Evolutionary conservation across 92 coral and sea anemone species (phyloP), one percentile per base, ranked within the genome.

Genomic region (Epizoanthus illoricatus): DNA sequence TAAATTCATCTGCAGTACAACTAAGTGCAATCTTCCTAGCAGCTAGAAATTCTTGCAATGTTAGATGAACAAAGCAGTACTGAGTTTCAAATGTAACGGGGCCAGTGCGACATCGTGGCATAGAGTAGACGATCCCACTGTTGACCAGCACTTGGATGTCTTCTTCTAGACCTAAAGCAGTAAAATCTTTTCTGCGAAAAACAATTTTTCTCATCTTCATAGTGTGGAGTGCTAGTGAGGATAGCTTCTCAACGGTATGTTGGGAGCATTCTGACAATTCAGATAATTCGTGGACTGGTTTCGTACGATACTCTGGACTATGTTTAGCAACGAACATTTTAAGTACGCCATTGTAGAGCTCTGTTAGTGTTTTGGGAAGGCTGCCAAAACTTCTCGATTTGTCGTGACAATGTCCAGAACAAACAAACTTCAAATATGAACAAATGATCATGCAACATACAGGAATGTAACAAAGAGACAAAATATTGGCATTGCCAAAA

Each of bases 11-110:
- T 19, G 42, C 65, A 17, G 73, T 19, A 45, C 63, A 79, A 15
- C 73, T 52, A 8, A 80, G 75, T 19, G 83, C 85, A 63, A 88
- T 81, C 80, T 64, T 86, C 47, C 49, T 63, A 20, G 92, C 92
- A 9, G 89, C 92, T 19, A 89, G 75, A 42, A 62, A 89, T 54
- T 89, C 92, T 64, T 89, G 92, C 43, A 89, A 21, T 54, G 87
- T 68, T 15, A 86, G 79, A n/a, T 84, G 84, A 20, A 74, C 76
- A 69, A 89, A 89, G 42, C 75, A 74, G 54, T 80, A 89, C 47
- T 65, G 41, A 24, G 40, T 45, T 79, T 47, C 41, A 69, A 81
- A 45, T 69, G 74, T 66, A 47, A 69, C 65, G 16, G 74, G 75
- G 40, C 74, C 85, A 81, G 85, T 69, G 73, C 76, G 75, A 41